Evolutionary conservation across 1,140 invertebrate genomes (phyloP).

Genomic region (Octopus bimaculoides): DNA sequence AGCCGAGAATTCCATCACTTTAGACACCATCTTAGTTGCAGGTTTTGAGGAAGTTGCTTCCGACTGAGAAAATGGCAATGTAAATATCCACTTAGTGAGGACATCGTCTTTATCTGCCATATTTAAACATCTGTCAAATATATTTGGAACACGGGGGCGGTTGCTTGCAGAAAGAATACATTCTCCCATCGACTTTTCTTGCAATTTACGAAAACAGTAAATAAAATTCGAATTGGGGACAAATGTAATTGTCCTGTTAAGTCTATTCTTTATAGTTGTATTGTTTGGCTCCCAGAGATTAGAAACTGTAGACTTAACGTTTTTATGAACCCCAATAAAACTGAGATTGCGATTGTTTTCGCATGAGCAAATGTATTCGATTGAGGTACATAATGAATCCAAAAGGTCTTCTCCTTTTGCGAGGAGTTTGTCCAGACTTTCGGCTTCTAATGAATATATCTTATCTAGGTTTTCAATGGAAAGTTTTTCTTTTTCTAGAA

Average conservation of each 20-base stretch:
- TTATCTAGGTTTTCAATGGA: not conserved
- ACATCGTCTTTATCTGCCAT: not conserved
- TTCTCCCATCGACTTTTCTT: not conserved
- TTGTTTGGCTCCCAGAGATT: not conserved
- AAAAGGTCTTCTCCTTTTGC: not conserved
- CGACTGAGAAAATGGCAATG: not conserved
- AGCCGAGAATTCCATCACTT: not conserved
- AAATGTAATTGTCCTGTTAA: not conserved
- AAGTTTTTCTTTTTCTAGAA: not conserved
- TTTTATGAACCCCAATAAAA: not conserved
- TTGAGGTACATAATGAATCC: not conserved
- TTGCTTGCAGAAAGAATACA: not conserved
- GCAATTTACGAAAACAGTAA: constrained; percentile 1
- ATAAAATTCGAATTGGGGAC: not conserved
- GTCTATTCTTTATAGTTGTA: too few relatives aligned
- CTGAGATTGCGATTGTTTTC: not conserved
- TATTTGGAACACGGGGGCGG: too few relatives aligned
- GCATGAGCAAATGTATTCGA: not conserved
- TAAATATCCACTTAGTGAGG: not conserved
- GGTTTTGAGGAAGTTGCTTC: not conserved
- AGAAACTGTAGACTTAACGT: not conserved
- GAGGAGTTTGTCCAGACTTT: not conserved
- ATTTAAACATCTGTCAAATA: too few relatives aligned
- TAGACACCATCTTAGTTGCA: not conserved
- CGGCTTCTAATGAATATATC: not conserved